Conservation (phyloP, 2,888 invertebrate species). For the Arge pagana region DNA sequence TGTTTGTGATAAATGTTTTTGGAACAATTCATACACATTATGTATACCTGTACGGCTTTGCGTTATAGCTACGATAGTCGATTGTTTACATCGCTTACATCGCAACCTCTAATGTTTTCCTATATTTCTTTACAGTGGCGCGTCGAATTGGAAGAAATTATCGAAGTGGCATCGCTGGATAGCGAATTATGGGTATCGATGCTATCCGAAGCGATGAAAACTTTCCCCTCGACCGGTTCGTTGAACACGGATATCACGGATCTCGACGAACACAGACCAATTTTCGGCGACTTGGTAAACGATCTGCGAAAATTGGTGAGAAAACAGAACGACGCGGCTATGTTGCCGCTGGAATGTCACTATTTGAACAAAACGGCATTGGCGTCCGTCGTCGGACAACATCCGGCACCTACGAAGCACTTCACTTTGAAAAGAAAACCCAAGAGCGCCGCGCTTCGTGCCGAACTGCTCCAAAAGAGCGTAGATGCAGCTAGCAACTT, state of each 20-base stretch:
- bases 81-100: not conserved
- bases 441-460: constrained; percentile 88
- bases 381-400: constrained; percentile 82
- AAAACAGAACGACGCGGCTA: constrained; percentile 82
- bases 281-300: constrained; percentile 87
- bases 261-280: constrained; percentile 86
- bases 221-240: constrained; percentile 86
- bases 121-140: too few relatives aligned
- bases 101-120: too few relatives aligned
- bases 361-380: constrained; percentile 94
- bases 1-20: too few relatives aligned
- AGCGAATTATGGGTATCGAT: constrained; percentile 97
- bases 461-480: constrained; percentile 90
- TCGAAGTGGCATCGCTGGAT: constrained; percentile 90
- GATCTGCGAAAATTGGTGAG: constrained; percentile 81
- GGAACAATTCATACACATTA: too few relatives aligned
- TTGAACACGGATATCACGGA: constrained; percentile 88
- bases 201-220: constrained; percentile 93
- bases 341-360: constrained; percentile 94
- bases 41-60: too few relatives aligned
- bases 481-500: constrained; percentile 86
- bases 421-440: constrained; percentile 92
- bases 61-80: too few relatives aligned
- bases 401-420: constrained; percentile 85
- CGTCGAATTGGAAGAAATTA: constrained; percentile 89